Base-by-base conservation (phyloP, 2,797 vertebrate genomes). In the Sibirionetta formosa region DNA sequence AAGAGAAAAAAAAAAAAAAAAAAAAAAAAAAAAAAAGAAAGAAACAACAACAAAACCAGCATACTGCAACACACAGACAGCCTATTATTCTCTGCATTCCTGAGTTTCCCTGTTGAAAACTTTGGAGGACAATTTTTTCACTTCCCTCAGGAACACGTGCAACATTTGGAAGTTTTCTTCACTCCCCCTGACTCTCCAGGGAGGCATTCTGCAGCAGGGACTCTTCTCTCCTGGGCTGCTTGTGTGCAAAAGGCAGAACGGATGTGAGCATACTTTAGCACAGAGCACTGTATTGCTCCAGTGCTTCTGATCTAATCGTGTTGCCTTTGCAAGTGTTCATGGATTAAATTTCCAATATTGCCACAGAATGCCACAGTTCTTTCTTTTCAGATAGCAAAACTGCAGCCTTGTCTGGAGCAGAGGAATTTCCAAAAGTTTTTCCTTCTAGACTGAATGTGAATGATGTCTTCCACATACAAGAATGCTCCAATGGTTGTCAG, bases 401-500 rank as follows among this genome's bases (percentile, higher is more conserved):
- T 44, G 35, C 56, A 66, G 42, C 33, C 46, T 72, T 69, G 29
- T 44, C 57, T 79, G 35, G n/a, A 66, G 51, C 27, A 79, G 46
- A 88, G 66, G 27, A 24, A 77, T 76, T 93, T 88, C 65, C 40
- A 50, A 19, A 40, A 63, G 19, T 26, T 63, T 90, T 75, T 63
- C 40, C 65, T 89, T 80, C 53, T 56, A 61, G 66, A 38, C 9
- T 38, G 54, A 46, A 64, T 77, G 68, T 66, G 57, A 50, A 82
- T 1, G 2, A 71, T 87, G 87, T 91, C 65, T 95, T 84, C 88
- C 72, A 88, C 29, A 4, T 46, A 35, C 42, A 64, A 86, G 57
- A 80, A 72, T 36, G 65, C 46, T 96, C 79, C 75, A 35, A 51
- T 2, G 10, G 84, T 90, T 95, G 82, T 82, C 89, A 91, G 76